Conservation (phyloP, 2,797 vertebrate genomes). For the Erpetoichthys calabaricus region DNA sequence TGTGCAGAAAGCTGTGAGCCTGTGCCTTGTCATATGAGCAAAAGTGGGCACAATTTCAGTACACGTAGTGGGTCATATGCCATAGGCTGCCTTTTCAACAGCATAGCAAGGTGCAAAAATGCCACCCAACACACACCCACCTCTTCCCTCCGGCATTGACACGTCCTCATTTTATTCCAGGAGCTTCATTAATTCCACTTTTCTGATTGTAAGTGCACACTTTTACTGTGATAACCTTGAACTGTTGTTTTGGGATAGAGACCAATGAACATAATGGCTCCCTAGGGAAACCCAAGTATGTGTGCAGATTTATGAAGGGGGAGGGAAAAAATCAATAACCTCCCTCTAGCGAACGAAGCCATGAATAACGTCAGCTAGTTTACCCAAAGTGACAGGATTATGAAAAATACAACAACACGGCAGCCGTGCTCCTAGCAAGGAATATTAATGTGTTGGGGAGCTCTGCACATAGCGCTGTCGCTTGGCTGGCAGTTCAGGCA, state of each 20-base stretch:
- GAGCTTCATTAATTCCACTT: constrained; percentile 11
- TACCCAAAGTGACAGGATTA: constrained; percentile 50
- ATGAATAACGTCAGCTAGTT: constrained; percentile 42
- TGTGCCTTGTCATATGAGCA: constrained; percentile 13
- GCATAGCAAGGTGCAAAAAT: too few species aligned
- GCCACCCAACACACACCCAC: too few species aligned
- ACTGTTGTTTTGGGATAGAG: constrained; percentile 59
- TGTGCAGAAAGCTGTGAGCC: too few species aligned
- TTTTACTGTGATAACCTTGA: constrained; percentile 68
- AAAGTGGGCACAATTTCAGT: constrained; percentile 23
- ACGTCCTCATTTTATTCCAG: constrained; percentile 14
- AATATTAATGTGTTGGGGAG: constrained; percentile 4
- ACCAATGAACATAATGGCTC: constrained; percentile 69
- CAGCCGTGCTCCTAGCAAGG: constrained; percentile 3
- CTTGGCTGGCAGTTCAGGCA: neutral
- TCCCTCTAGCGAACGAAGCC: constrained; percentile 45
- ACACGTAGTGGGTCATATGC: neutral
- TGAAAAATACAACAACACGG: constrained; percentile 38
- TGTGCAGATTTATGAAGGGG: constrained; percentile 66
- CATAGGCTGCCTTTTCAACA: neutral
- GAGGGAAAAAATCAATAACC: constrained; percentile 45
- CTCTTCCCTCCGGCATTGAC: neutral
- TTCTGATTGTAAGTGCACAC: constrained; percentile 22
- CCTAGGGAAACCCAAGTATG: constrained; percentile 47
- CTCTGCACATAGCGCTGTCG: too few species aligned